Evolutionary conservation across 2,888 invertebrate species (phyloP).

Genomic region (Thymelicus lineola): DNA sequence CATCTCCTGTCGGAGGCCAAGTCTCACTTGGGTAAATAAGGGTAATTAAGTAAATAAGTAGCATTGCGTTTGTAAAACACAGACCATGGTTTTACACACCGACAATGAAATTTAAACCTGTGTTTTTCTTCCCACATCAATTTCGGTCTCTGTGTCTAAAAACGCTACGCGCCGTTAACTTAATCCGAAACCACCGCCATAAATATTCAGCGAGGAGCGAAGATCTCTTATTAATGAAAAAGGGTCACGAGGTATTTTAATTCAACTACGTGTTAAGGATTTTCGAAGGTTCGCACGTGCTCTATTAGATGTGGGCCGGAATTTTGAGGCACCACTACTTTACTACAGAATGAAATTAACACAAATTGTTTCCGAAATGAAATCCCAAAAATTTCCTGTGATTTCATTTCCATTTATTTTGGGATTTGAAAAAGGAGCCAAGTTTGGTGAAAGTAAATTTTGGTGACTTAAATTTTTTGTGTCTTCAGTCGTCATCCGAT

Average conservation of each 20-base stretch:
- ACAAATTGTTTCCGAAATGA: neutral
- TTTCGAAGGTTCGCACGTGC: conserved; percentile 62
- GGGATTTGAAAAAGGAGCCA: too few relatives aligned
- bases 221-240: conserved; percentile 85
- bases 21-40: too few relatives aligned
- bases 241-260: conserved; percentile 85
- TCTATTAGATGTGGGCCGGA: conserved; percentile 45
- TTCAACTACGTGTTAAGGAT: conserved; percentile 84
- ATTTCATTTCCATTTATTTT: neutral
- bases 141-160: too few relatives aligned
- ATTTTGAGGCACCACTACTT: conserved; percentile 31
- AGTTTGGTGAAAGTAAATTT: too few relatives aligned
- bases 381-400: neutral
- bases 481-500: too few relatives aligned
- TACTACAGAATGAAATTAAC: conserved; percentile 19
- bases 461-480: too few relatives aligned
- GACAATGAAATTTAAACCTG: too few relatives aligned
- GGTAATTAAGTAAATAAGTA: too few relatives aligned
- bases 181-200: conserved; percentile 53
- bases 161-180: neutral
- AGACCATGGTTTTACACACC: too few relatives aligned
- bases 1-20: too few relatives aligned
- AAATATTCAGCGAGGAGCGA: conserved; percentile 82
- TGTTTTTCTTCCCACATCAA: too few relatives aligned
- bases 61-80: too few relatives aligned